Percentiles rank a stretch among this genome's conserved stretches.
phyloP scores from a whole-genome alignment of 2,888 invertebrate species.

The Dendrolimus pini region DNA sequence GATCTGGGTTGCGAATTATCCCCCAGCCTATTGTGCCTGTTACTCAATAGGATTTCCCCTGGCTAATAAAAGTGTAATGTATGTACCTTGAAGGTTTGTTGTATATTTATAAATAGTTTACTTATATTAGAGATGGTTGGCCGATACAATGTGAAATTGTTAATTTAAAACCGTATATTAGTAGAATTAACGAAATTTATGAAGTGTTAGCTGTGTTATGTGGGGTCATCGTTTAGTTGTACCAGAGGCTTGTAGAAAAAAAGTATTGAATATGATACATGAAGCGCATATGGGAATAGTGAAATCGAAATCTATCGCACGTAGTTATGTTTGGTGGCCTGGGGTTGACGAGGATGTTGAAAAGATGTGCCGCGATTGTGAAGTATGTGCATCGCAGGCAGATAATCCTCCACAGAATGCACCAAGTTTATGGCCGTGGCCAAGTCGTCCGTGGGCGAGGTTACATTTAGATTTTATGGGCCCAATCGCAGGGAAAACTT shows the following conservation, averaged over 20 bases:
- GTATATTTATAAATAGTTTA: too few relatives aligned
- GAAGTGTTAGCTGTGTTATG: slow-evolving; percentile 12
- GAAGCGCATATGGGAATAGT: slow-evolving; percentile 13
- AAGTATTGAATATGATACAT: slow-evolving; percentile 7
- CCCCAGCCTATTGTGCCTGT: too few relatives aligned
- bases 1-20: too few relatives aligned
- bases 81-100: too few relatives aligned
- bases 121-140: slow-evolving; percentile 16
- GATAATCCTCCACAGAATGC: too few relatives aligned
- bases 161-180: slow-evolving; percentile 13
- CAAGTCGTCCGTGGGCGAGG: slow-evolving; percentile 8
- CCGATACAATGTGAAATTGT: slow-evolving; percentile 6
- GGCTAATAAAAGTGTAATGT: too few relatives aligned
- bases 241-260: slow-evolving; percentile 2
- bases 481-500: too few relatives aligned
- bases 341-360: slow-evolving; percentile 22
- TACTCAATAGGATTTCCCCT: too few relatives aligned
- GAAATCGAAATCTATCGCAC: slow-evolving; percentile 10
- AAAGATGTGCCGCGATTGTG: slow-evolving; percentile 4
- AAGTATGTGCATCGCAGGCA: too few relatives aligned
- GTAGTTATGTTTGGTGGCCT: too few relatives aligned
- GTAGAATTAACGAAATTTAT: slow-evolving; percentile 15
- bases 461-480: too few relatives aligned
- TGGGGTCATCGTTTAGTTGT: slow-evolving; percentile 8
- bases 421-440: slow-evolving; percentile 7